A percentile compares a stretch with the other conserved stretches of the same genome.
These are phyloP conservation scores for Ectropis crepuscularia DNA, from an alignment of 2,888 invertebrate species.

Conservation along the genomic window DNA sequence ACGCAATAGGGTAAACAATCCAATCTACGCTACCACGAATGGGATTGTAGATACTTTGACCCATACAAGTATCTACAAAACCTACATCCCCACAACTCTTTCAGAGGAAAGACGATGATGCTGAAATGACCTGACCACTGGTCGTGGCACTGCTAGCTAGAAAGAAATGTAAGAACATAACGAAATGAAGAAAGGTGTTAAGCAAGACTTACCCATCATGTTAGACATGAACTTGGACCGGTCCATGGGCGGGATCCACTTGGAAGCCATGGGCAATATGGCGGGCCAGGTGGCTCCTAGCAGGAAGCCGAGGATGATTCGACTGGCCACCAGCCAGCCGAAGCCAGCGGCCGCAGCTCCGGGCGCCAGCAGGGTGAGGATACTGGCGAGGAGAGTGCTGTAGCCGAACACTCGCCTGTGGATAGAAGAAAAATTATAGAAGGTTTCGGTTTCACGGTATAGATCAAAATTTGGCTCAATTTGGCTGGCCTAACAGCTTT, in stretches of 20 bases:
- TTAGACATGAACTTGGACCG: slow-evolving; percentile 96
- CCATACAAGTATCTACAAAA: too few species aligned
- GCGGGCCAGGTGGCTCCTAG: slow-evolving; percentile 97
- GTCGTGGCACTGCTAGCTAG: neutral
- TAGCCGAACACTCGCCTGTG: slow-evolving; percentile 92
- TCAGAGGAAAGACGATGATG: too few species aligned
- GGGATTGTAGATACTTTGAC: neutral
- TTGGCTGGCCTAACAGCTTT: too few species aligned
- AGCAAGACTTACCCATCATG: slow-evolving; percentile 90
- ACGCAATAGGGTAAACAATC: neutral
- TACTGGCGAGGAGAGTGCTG: slow-evolving; percentile 92
- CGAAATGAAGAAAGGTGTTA: neutral
- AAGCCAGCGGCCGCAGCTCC: slow-evolving; percentile 89
- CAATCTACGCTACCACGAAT: neutral
- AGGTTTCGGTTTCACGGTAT: too few species aligned
- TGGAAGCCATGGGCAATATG: slow-evolving; percentile 95
- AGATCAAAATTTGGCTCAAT: too few species aligned
- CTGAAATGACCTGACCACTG: neutral
- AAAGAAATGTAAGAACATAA: neutral
- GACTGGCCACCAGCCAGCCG: slow-evolving; percentile 87
- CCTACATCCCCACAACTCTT: too few species aligned
- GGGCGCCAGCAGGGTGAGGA: slow-evolving; percentile 93
- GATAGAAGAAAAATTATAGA: slow-evolving; percentile 17
- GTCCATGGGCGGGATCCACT: slow-evolving; percentile 97
- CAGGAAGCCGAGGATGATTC: slow-evolving; percentile 91